Conservation (phyloP, 2,113 vertebrate species). For the Pithys albifrons region DNA sequence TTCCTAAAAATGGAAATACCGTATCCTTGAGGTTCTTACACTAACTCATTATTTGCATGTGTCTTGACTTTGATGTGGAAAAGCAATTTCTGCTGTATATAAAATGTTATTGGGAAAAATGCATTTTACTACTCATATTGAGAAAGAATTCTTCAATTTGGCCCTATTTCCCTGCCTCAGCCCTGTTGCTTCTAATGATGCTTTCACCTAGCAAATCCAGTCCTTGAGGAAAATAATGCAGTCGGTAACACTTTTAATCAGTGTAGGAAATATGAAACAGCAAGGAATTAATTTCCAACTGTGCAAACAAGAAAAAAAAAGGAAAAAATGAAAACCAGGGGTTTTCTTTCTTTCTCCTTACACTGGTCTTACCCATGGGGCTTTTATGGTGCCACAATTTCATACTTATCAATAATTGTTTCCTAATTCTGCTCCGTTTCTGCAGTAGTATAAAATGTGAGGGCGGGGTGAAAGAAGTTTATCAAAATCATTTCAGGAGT, state of each 20-base stretch:
- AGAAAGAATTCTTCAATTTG: background rate
- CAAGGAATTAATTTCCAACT: slow-evolving; percentile 55
- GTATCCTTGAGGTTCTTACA: background rate
- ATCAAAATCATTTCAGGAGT: background rate
- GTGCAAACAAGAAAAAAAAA: background rate
- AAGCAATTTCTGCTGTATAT: background rate
- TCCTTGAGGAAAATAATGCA: slow-evolving; percentile 43
- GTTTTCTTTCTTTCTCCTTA: slow-evolving; percentile 23
- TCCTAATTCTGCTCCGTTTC: slow-evolving; percentile 51
- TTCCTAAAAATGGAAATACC: slow-evolving; percentile 1
- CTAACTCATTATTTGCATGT: background rate
- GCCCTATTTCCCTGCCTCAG: background rate
- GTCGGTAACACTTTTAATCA: slow-evolving; percentile 46
- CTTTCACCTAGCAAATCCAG: slow-evolving; percentile 29
- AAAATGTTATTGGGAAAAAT: background rate
- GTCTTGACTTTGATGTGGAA: slow-evolving; percentile 5
- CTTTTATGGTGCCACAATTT: slow-evolving; percentile 54
- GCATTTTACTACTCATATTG: background rate
- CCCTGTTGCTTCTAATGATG: slow-evolving; percentile 8
- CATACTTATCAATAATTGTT: slow-evolving; percentile 58
- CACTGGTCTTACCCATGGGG: background rate
- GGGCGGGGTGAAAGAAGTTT: background rate
- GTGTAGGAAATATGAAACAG: slow-evolving; percentile 54
- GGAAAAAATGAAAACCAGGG: background rate
- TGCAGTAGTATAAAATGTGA: slow-evolving; percentile 18